These are phyloP conservation scores for Pangasius macronema DNA, from an alignment of 2,797 vertebrate genomes.

Conservation along the genomic window DNA sequence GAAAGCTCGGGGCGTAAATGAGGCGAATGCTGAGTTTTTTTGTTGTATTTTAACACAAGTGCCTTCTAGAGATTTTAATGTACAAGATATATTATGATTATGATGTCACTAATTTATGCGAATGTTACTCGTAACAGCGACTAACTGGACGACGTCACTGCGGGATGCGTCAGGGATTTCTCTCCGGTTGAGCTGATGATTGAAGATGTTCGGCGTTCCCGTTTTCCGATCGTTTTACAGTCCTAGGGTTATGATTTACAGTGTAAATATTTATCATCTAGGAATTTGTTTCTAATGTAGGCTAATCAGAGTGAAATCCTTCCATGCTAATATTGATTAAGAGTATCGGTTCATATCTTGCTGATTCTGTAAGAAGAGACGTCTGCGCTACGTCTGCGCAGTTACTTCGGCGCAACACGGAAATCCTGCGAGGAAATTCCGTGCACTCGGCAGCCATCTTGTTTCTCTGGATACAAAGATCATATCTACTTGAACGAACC, in stretches of 20 bases:
- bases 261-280: not conserved
- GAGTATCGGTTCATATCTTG: not conserved
- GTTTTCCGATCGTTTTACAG: not conserved
- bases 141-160: conserved; percentile 61
- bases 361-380: not conserved
- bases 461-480: not conserved
- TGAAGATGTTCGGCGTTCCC: too few relatives aligned
- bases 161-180: conserved; percentile 61
- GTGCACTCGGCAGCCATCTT: not conserved
- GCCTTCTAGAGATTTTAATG: conserved; percentile 54
- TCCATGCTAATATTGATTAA: not conserved
- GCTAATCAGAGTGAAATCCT: not conserved
- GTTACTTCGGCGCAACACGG: too few relatives aligned
- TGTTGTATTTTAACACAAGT: conserved; percentile 46
- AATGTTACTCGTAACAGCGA: conserved; percentile 37
- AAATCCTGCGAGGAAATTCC: not conserved
- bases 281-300: too few relatives aligned
- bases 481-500: not conserved
- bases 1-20: conserved; percentile 68
- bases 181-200: too few relatives aligned
- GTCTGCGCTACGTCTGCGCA: too few relatives aligned
- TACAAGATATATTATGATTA: conserved; percentile 32
- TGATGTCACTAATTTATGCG: conserved; percentile 37
- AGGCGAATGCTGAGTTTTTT: conserved; percentile 54
- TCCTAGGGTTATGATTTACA: too few relatives aligned